A percentile compares a stretch with the other conserved stretches of the same genome.
phyloP scores from a whole-genome alignment of 2,888 invertebrate genomes.

The Scaptomyza tumidula region DNA sequence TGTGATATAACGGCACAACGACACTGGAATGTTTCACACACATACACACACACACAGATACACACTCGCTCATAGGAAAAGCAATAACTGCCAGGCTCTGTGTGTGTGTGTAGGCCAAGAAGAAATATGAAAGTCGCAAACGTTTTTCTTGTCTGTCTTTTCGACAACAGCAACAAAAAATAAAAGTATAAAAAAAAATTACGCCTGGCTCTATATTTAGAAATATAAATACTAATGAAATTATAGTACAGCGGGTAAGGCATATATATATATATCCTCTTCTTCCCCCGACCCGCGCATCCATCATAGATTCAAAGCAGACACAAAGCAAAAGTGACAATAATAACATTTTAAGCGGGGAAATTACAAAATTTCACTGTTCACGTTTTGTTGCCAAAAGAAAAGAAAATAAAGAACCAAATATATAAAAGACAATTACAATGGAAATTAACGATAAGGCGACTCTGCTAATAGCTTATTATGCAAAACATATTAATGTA shows the following conservation, averaged over 20 bases:
- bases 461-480: not conserved
- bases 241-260: slow-evolving; percentile 61
- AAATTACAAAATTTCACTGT: slow-evolving; percentile 57
- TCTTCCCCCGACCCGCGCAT: slow-evolving; percentile 14
- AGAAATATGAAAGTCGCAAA: slow-evolving; percentile 66
- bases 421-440: slow-evolving; percentile 12
- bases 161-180: slow-evolving; percentile 22
- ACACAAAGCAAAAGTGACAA: slow-evolving; percentile 70
- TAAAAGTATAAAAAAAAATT: slow-evolving; percentile 4
- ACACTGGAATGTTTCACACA: slow-evolving; percentile 22
- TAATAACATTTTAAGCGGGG: slow-evolving; percentile 70
- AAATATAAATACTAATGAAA: slow-evolving; percentile 73
- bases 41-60: slow-evolving; percentile 6
- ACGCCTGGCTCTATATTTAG: slow-evolving; percentile 62
- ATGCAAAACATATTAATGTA: not conserved
- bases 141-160: slow-evolving; percentile 50
- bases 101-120: slow-evolving; percentile 64
- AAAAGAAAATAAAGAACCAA: not conserved
- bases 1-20: slow-evolving; percentile 38
- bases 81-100: slow-evolving; percentile 74
- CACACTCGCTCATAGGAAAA: slow-evolving; percentile 26
- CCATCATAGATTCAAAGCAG: slow-evolving; percentile 20
- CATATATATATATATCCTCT: slow-evolving; percentile 40
- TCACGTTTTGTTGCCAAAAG: slow-evolving; percentile 10
- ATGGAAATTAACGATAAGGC: not conserved